A percentile compares a stretch with the other conserved stretches of the same genome.
phyloP scores from a whole-genome alignment of 1,140 invertebrate species.

The Cydia splendana region DNA sequence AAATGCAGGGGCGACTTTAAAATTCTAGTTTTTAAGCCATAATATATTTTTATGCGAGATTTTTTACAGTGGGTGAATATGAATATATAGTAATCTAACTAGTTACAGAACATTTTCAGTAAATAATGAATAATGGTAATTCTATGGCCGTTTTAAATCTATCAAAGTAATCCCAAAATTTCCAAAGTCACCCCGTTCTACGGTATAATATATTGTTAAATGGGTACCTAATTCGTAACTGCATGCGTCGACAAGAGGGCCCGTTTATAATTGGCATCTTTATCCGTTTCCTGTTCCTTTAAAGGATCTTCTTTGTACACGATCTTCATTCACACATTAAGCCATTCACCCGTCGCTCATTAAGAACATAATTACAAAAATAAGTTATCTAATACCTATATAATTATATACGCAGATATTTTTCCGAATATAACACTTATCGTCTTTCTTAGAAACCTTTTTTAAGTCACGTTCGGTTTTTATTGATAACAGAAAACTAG shows the following conservation, averaged over 20 bases:
- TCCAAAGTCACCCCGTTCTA: too few relatives aligned
- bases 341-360: neutral
- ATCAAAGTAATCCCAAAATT: too few relatives aligned
- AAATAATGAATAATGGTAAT: too few relatives aligned
- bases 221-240: too few relatives aligned
- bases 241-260: neutral
- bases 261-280: neutral
- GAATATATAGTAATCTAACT: too few relatives aligned
- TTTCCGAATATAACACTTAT: neutral
- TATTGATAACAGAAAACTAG: constrained; percentile 17
- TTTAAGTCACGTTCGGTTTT: neutral
- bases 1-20: too few relatives aligned
- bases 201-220: too few relatives aligned
- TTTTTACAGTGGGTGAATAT: too few relatives aligned
- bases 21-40: too few relatives aligned
- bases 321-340: neutral
- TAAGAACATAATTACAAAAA: neutral
- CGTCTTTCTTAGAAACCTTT: constrained; percentile 10
- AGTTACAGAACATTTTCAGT: too few relatives aligned
- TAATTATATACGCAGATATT: neutral
- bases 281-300: constrained; percentile 9
- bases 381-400: neutral
- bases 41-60: too few relatives aligned
- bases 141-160: too few relatives aligned
- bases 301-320: neutral